Percentiles rank a stretch among this genome's conserved stretches.
Conservation (phyloP, 2,888 invertebrate species). For the Anoplius nigerrimus region DNA sequence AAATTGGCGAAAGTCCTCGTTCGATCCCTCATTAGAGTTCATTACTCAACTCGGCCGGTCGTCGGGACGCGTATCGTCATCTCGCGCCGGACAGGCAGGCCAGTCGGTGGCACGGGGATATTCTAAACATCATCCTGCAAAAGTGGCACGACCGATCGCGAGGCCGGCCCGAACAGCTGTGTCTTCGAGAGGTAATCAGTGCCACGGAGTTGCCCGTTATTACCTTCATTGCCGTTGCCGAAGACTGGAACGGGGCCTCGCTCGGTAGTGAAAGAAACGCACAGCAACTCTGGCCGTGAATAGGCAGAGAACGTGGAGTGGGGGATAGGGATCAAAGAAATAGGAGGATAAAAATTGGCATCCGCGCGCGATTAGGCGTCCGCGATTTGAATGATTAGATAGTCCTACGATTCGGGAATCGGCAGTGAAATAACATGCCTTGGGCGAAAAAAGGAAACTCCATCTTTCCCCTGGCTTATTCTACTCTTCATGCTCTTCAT, state of each 20-base stretch:
- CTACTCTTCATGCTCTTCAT: constrained; percentile 1
- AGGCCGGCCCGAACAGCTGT: too few relatives aligned
- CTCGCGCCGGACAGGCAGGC: too few relatives aligned
- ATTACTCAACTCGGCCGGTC: too few relatives aligned
- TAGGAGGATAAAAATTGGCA: constrained; percentile 1
- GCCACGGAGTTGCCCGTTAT: constrained; percentile 24
- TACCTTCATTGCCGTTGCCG: constrained; percentile 40
- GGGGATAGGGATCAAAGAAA: constrained; percentile 3
- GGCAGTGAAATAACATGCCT: constrained; percentile 66
- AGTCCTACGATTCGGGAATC: constrained; percentile 60
- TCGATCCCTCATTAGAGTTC: too few relatives aligned
- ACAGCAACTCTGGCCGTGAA: constrained; percentile 24
- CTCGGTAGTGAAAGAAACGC: not conserved
- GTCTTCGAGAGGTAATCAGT: constrained; percentile 30
- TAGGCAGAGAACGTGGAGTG: constrained; percentile 7
- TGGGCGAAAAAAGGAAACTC: constrained; percentile 23
- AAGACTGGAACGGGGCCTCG: constrained; percentile 5
- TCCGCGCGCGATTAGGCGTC: constrained; percentile 37
- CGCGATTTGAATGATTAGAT: constrained; percentile 71
- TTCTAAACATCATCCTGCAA: not conserved
- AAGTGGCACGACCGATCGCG: constrained; percentile 6
- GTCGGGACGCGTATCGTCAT: too few relatives aligned
- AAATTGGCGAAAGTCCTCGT: too few relatives aligned
- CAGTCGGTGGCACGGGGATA: too few relatives aligned
- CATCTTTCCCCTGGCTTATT: not conserved